These are phyloP conservation scores for Nycteola revayana DNA, from an alignment of 2,888 invertebrate genomes.

Conservation along the genomic window DNA sequence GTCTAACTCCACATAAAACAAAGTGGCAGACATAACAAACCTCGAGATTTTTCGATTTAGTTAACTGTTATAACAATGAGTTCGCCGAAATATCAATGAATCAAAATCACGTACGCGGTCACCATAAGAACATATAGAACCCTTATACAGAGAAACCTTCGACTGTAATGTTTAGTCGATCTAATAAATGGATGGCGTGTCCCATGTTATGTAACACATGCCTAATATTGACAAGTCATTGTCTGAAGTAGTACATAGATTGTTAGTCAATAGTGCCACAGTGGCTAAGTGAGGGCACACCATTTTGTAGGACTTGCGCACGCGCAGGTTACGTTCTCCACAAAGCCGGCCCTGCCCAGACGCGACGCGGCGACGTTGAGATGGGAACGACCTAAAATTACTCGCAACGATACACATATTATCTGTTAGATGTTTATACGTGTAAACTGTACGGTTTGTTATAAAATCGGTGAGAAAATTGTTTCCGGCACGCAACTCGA, in stretches of 20 bases:
- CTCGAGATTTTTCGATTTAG: conserved; percentile 46
- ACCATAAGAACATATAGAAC: conserved; percentile 32
- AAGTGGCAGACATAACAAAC: conserved; percentile 53
- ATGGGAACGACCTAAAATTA: conserved; percentile 75
- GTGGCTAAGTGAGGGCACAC: conserved; percentile 45
- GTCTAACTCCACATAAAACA: conserved; percentile 33
- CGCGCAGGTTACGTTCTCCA: conserved; percentile 28
- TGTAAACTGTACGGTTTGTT: conserved; percentile 40
- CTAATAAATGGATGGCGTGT: conserved; percentile 35
- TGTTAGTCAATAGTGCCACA: conserved; percentile 44
- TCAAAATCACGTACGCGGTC: conserved; percentile 42
- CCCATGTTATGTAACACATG: conserved; percentile 42
- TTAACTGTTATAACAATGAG: conserved; percentile 47
- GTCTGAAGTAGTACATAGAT: conserved; percentile 40
- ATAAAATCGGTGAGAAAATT: conserved; percentile 41
- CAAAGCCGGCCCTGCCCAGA: conserved; percentile 50
- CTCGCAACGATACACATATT: conserved; percentile 45
- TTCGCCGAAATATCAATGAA: conserved; percentile 43
- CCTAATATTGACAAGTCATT: conserved; percentile 44
- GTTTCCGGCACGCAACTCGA: conserved; percentile 38
- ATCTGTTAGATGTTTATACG: conserved; percentile 38
- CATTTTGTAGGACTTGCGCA: conserved; percentile 27
- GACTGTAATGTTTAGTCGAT: conserved; percentile 38
- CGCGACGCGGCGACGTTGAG: conserved; percentile 31
- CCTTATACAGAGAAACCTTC: conserved; percentile 56